Conservation (phyloP, 2,888 invertebrate genomes). For the Criorhina ranunculi region DNA sequence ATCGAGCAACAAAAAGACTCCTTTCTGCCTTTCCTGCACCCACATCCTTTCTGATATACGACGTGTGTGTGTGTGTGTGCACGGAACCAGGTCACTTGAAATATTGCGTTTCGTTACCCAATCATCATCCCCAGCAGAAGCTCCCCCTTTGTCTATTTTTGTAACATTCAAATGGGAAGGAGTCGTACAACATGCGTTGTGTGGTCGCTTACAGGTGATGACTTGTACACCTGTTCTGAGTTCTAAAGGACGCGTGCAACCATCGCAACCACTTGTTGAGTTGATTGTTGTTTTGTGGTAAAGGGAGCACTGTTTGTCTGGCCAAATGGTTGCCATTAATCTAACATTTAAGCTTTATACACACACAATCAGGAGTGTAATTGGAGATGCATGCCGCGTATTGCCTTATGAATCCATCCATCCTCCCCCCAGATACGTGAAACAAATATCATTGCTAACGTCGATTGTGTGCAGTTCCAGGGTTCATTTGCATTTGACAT, state of each 20-base stretch:
- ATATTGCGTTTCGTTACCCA: conserved; percentile 37
- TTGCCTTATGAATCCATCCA: conserved; percentile 7
- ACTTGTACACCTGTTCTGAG: conserved; percentile 28
- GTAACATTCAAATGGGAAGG: conserved; percentile 1
- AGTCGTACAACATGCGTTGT: conserved; percentile 4
- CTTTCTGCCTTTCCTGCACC: conserved; percentile 3
- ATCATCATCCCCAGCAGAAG: background rate
- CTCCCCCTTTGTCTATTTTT: conserved; percentile 39
- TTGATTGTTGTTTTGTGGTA: background rate
- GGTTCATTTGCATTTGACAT: conserved; percentile 37
- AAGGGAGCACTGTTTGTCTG: conserved; percentile 19
- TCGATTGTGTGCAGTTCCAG: background rate
- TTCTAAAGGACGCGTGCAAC: conserved; percentile 12
- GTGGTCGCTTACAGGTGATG: conserved; percentile 1
- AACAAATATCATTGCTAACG: conserved; percentile 3
- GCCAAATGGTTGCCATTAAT: conserved; percentile 33
- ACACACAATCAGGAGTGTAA: conserved; percentile 6
- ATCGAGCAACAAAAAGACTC: conserved; percentile 50
- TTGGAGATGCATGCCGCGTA: conserved; percentile 9
- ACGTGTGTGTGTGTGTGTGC: background rate
- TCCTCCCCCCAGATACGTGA: conserved; percentile 1
- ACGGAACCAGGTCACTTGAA: conserved; percentile 58
- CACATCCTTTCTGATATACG: background rate
- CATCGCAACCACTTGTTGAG: conserved; percentile 26
- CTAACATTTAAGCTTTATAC: conserved; percentile 19